Evolutionary conservation across 2,888 invertebrate species (phyloP).

Genomic region (Fragum fragum): DNA sequence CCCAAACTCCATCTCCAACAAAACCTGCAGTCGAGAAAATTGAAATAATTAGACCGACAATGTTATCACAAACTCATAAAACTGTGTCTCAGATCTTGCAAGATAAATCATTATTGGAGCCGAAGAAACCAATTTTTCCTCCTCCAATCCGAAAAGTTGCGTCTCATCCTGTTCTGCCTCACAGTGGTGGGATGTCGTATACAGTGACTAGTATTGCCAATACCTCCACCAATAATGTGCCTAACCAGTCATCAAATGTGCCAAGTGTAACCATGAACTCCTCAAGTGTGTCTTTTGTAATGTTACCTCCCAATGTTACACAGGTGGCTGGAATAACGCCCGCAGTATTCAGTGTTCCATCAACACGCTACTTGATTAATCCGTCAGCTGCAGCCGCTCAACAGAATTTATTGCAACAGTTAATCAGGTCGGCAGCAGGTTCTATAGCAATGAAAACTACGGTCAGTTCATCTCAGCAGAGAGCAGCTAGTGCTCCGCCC

Average conservation of each 20-base stretch:
- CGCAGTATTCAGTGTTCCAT: constrained; percentile 71
- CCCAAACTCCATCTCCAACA: constrained; percentile 45
- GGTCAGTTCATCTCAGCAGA: constrained; percentile 65
- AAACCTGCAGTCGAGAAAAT: constrained; percentile 42
- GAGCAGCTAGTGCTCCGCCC: constrained; percentile 81
- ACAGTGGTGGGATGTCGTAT: constrained; percentile 25
- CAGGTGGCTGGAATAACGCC: constrained; percentile 61
- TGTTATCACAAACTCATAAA: constrained; percentile 57
- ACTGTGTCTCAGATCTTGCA: constrained; percentile 67
- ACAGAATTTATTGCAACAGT: constrained; percentile 64
- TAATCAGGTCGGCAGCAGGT: constrained; percentile 68
- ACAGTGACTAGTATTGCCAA: constrained; percentile 41
- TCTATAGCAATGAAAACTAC: constrained; percentile 45
- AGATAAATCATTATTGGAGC: constrained; percentile 54
- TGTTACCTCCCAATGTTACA: constrained; percentile 61
- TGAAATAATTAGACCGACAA: constrained; percentile 52
- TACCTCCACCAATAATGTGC: constrained; percentile 60
- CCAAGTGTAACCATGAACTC: constrained; percentile 51
- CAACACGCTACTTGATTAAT: constrained; percentile 68
- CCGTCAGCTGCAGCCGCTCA: constrained; percentile 67
- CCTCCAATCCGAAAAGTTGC: constrained; percentile 70
- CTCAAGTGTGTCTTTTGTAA: constrained; percentile 62
- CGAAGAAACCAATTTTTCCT: constrained; percentile 40
- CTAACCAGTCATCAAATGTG: constrained; percentile 42
- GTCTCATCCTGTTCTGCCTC: constrained; percentile 58